A percentile compares a stretch with the other conserved stretches of the same genome.
Evolutionary conservation across 1,140 invertebrate species (phyloP).

Genomic region (Triops longicaudatus): DNA sequence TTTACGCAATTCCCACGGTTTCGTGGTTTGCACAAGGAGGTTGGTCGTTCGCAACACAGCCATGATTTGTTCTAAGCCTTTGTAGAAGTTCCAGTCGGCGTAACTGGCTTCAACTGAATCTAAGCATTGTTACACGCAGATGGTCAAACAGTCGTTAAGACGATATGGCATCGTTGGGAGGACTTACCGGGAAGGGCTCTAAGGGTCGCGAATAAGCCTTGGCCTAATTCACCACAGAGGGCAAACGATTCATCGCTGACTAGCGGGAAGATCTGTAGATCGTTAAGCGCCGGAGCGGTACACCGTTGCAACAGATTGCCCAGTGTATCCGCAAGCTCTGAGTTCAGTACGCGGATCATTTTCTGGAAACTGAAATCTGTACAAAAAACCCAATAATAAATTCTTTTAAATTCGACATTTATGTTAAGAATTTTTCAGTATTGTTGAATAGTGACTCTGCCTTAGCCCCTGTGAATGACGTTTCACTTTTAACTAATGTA

Average conservation of each 20-base stretch:
- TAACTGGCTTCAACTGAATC: constrained; percentile 20
- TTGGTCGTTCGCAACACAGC: constrained; percentile 65
- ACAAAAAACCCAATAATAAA: not conserved
- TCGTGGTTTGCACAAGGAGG: constrained; percentile 69
- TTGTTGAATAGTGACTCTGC: too few relatives aligned
- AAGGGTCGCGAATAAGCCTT: constrained; percentile 47
- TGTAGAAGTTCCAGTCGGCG: constrained; percentile 52
- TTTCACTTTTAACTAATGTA: too few relatives aligned
- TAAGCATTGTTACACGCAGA: not conserved
- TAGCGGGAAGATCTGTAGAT: constrained; percentile 58
- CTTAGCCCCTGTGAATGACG: too few relatives aligned
- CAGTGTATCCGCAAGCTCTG: constrained; percentile 83
- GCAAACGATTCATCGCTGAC: constrained; percentile 44
- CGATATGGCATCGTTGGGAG: not conserved
- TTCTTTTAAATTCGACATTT: too few relatives aligned
- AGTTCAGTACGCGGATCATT: constrained; percentile 68
- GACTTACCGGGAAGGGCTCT: constrained; percentile 50
- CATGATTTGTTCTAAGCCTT: constrained; percentile 69
- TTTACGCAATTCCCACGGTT: constrained; percentile 74
- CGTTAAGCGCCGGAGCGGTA: constrained; percentile 67
- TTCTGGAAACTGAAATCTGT: constrained; percentile 62
- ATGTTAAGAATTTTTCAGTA: too few relatives aligned
- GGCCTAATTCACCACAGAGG: constrained; percentile 43
- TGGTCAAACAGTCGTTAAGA: not conserved
- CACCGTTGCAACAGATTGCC: constrained; percentile 83